Evolutionary conservation across 2,888 invertebrate species (phyloP).

Genomic region (Hirudinaria manillensis): DNA sequence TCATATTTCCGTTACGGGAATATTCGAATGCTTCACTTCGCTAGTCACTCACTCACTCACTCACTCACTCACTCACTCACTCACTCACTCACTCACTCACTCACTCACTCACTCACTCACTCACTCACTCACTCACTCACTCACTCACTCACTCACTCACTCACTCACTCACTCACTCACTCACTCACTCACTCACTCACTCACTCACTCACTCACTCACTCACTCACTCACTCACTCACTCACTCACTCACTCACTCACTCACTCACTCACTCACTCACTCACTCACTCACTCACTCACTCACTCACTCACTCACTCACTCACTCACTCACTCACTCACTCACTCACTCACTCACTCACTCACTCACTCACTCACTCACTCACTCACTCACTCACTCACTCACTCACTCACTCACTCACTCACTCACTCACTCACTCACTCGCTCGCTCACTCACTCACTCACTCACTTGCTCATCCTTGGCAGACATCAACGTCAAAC

Average conservation of each 20-base stretch:
- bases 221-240: conserved; percentile 34
- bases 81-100: conserved; percentile 24
- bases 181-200: conserved; percentile 24
- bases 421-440: conserved; percentile 34
- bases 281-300: neutral
- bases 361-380: neutral
- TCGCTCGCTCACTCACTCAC: conserved; percentile 34
- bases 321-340: neutral
- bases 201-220: conserved; percentile 35
- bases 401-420: conserved; percentile 15
- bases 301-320: neutral
- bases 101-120: conserved; percentile 35
- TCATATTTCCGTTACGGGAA: no score
- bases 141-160: conserved; percentile 31
- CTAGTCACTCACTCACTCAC: conserved; percentile 12
- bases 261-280: neutral
- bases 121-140: conserved; percentile 34
- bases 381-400: neutral
- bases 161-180: neutral
- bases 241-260: conserved; percentile 30
- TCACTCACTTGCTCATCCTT: conserved; percentile 33
- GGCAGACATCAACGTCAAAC: conserved; percentile 39
- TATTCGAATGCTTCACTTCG: no score
- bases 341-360: neutral
- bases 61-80: neutral